Conservation (phyloP, 1,140 invertebrate species). For the Elysia chlorotica region DNA sequence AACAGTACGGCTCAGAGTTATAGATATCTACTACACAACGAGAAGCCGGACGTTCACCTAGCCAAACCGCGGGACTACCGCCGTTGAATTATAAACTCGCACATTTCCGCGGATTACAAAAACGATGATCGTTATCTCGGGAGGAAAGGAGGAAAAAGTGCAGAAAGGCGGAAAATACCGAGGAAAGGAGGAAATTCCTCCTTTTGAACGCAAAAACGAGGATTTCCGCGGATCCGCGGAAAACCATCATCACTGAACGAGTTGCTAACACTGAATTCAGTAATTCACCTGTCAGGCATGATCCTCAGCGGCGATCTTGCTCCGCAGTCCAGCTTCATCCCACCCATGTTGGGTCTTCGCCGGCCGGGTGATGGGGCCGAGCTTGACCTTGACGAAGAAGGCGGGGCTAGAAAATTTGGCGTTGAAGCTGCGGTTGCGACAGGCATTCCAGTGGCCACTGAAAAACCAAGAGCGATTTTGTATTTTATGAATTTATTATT, state of each 20-base stretch:
- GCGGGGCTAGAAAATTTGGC: background rate
- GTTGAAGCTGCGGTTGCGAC: background rate
- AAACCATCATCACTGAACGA: background rate
- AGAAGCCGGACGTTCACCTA: no score
- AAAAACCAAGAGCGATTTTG: background rate
- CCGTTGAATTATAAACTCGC: no score
- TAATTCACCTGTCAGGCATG: constrained; percentile 23
- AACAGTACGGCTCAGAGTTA: no score
- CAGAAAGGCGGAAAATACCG: background rate
- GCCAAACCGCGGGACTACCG: no score
- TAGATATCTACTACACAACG: no score
- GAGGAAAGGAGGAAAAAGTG: no score
- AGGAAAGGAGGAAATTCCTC: background rate
- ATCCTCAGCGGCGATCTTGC: constrained; percentile 13
- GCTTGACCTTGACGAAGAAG: constrained; percentile 25
- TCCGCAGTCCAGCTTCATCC: constrained; percentile 19
- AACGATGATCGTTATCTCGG: no score
- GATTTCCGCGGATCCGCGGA: background rate
- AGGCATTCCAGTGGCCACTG: background rate
- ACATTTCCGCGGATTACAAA: no score
- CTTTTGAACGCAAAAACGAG: background rate
- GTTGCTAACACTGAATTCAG: background rate
- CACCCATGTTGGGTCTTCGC: constrained; percentile 24
- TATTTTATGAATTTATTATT: background rate
- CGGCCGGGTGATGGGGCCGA: constrained; percentile 32